Base-by-base conservation (phyloP, 2,797 vertebrate genomes). In the Graptemys geographica region DNA sequence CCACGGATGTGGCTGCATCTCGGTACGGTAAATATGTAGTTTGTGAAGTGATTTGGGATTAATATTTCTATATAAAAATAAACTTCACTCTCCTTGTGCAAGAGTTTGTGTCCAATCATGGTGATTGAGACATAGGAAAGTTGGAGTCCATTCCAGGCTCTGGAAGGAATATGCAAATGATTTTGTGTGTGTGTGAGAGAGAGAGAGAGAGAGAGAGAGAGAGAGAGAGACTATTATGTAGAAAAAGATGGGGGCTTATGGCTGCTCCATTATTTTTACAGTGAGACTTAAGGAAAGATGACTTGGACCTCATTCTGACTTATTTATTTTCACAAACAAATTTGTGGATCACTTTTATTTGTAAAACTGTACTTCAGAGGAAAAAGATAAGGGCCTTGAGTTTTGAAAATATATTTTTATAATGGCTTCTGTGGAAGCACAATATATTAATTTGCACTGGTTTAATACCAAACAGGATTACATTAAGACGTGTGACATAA, bases 1-100 rank as follows among this genome's bases (percentile, higher is more conserved):
- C 23, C 55, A 25, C 25, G 10, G 55, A 56, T 56, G 25, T 86
- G 88, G 92, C 21, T 96, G 96, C 94, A 96, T 96, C 96, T 95
- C 82, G 88, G 87, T 81, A 76, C 28, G 83, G 86, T 93, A 94
- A 91, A 96, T 94, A 94, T 86, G 89, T 84, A 90, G 84, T 79
- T 90, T 86, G 55, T 95, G 6, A 21, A 95, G 91, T 8, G 90
- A 88, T 94, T 92, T 96, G 93, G 94, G 90, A 93, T 37, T 91
- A 94, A 33, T 78, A 93, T 92, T 69, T 37, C 87, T 91, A 72
- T 88, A 94, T 94, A 92, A 90, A 94, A 84, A 89, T 95, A 95
- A 97, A 92, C 96, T 92, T 69, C 49, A 33, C 79, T 87, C 82
- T 88, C 83, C 0, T 6, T 11, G 56, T 92, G 72, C 85, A 94